Base-by-base conservation (phyloP, 2,888 invertebrate genomes). In the Lamellibrachia columna region DNA sequence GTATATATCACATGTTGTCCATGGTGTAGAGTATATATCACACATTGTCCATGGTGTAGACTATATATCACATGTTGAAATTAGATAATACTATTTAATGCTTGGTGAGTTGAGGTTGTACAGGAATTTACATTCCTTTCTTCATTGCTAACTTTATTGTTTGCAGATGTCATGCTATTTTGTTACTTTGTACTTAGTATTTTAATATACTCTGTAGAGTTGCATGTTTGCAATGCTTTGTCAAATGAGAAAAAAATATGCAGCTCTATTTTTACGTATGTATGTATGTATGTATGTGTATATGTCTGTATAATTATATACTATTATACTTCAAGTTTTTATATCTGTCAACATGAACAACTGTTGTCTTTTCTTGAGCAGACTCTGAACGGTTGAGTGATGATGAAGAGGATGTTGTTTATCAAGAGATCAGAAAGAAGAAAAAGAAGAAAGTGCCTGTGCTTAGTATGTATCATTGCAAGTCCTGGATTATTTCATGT, bases 361-460 rank as follows among this genome's bases (percentile, higher is more conserved):
- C 40, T 0, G 40, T 40, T 40, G 40, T 40, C 40, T 40, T 40
- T 40, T 40, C 15, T 58, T 58, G 22, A 75, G n/a, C 91, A 90
- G 91, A 52, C 52, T 93, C 58, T n/a, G 93, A 90, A 75, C 91
- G 90, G 52, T 92, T 92, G 75, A 92, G 92, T 15, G 92, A 93
- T 92, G 93, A 93, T 90, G 93, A 92, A 11, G 93, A 92, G 93
- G 93, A 40, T 40, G 40, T 40, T 40, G 40, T 40, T 40, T 40
- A 40, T 40, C 40, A 40, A 40, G 40, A 93, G 93, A 75, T 4
- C 22, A 75, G 22, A 75, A 75, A 75, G 22, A 94, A 94, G 92
- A 94, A 94, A 93, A 94, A 94, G 92, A 93, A 93, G 90, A 92
- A 93, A 60, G 93, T 53, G 55, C 15, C 15, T 91, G 92, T 40